Conservation (phyloP, 2,888 invertebrate species). For the Brachycybe producta region DNA sequence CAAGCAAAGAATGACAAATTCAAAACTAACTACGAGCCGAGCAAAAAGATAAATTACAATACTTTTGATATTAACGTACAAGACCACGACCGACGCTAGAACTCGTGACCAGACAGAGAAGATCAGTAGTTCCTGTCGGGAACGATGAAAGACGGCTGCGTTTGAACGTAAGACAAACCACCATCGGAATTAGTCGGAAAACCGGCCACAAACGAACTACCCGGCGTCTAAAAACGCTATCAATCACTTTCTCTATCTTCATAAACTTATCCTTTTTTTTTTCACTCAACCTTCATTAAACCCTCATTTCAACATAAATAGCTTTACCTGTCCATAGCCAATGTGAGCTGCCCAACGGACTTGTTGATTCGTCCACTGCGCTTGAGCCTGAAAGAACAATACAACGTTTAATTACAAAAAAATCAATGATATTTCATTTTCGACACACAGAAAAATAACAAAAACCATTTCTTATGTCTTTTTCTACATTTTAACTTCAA, state of each 20-base stretch:
- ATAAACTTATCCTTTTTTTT: not conserved
- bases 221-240: slow-evolving; percentile 14
- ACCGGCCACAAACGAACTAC: slow-evolving; percentile 8
- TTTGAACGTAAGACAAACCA: slow-evolving; percentile 15
- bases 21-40: no score
- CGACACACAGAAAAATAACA: no score
- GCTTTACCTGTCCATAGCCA: slow-evolving; percentile 19
- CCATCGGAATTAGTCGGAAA: slow-evolving; percentile 5
- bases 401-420: not conserved
- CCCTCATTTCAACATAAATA: no score
- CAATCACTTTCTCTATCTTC: not conserved
- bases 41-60: no score
- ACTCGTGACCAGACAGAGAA: slow-evolving; percentile 6
- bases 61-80: no score
- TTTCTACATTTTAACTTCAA: no score
- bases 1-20: no score
- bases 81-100: no score
- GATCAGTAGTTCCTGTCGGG: slow-evolving; percentile 21
- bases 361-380: slow-evolving; percentile 16
- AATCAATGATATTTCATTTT: not conserved
- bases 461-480: no score
- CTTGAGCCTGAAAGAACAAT: slow-evolving; percentile 16
- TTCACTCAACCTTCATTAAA: no score
- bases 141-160: slow-evolving; percentile 17
- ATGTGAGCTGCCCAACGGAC: slow-evolving; percentile 19